Base-by-base conservation (phyloP, 2,113 vertebrate species). In the Campylomormyrus tamandua region DNA sequence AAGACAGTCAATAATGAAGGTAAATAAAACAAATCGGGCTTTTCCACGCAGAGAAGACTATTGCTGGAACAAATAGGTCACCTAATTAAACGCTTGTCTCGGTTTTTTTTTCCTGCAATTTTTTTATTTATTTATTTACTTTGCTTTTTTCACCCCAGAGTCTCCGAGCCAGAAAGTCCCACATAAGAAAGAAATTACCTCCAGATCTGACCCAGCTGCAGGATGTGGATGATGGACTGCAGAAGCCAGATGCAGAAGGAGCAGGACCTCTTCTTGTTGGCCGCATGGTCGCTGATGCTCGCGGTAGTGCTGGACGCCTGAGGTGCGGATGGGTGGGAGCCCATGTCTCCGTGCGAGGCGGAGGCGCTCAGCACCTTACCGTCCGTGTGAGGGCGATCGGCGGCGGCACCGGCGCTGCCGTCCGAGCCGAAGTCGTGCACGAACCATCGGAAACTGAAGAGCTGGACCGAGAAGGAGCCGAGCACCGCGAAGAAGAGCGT, bases 361-460 rank as follows among this genome's bases (percentile, higher is more conserved):
- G 97, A 97, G 80, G 96, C 93, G 89, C 97, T 96, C 92, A 97
- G 93, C 3, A 97, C 95, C 93, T 98, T 98, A 91, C 96, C 96
- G 17, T 98, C 97, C 88, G 95, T 91, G 92, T 96, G 95, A 6
- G 95, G 92, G 93, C 94, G 93, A 17, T 95, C 94, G 42, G 89
- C 89, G 39, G 87, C 89, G 21, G 89, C 52, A 85, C 52, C 42
- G 91, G 94, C 91, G 93, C 95, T 94, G 92, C 97, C 97, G 93
- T 97, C 97, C 91, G 96, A 94, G 95, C 97, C 94, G 96, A 99
- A 98, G 93, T 99, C 98, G 92, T 99, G 97, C 6, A 97, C 97
- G 92, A 99, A 99, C 98, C 98, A 99, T 91, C 98, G 95, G 94
- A 99, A 99, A 93, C 98, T 99, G 91, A 99, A 99, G 74, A 98